phyloP scores from a whole-genome alignment of 2,113 vertebrate genomes.

The Sakesphorus luctuosus region DNA sequence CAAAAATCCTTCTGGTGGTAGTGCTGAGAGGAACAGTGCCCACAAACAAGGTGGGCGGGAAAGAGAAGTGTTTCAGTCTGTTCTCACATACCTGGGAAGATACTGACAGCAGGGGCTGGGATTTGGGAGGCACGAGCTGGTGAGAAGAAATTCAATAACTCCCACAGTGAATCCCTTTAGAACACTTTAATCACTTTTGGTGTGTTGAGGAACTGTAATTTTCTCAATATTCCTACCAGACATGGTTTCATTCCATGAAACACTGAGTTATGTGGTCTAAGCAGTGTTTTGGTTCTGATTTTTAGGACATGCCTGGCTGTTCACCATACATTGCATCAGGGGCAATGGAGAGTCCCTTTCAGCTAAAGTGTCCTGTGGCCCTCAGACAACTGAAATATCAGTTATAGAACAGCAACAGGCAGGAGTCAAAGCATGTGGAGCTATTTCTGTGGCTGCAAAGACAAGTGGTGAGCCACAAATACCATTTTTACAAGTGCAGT shows the following conservation, averaged over 20 bases:
- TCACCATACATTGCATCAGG: background rate
- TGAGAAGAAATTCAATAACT: background rate
- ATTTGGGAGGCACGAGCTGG: background rate
- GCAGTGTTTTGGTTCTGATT: background rate
- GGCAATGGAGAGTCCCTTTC: background rate
- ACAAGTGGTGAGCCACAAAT: slow-evolving; percentile 12
- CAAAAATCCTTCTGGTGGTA: background rate
- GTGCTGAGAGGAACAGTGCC: background rate
- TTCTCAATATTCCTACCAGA: background rate
- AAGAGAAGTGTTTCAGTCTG: background rate
- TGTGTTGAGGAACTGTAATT: background rate
- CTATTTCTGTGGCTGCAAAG: slow-evolving; percentile 24
- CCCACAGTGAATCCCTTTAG: background rate
- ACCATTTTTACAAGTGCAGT: background rate
- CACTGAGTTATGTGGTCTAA: background rate
- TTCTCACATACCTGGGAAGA: background rate
- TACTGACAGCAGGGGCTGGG: background rate
- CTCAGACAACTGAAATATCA: background rate
- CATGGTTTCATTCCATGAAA: background rate
- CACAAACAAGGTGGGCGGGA: background rate
- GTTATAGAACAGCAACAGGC: background rate
- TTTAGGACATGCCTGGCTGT: background rate
- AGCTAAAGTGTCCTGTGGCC: background rate
- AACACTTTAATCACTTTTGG: background rate
- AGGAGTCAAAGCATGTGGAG: background rate